Evolutionary conservation across 2,888 invertebrate species (phyloP), one percentile per base, ranked within the genome.

Genomic region (Caradrina kadenii): DNA sequence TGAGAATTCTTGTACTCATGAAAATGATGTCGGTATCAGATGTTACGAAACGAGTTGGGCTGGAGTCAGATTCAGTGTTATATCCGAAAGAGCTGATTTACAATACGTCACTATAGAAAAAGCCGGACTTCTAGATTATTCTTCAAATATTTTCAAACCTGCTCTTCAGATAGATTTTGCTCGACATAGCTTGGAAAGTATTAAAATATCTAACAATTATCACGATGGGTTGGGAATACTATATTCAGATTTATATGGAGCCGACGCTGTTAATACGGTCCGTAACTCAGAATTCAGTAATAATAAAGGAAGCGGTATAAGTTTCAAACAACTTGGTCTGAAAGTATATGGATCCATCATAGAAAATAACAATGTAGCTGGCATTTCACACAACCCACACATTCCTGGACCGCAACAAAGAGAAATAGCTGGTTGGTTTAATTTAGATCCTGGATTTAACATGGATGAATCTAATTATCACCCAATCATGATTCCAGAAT

Each of bases 31-130:
- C 15, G 98, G 99, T 0, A 96, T 99, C 49, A 96, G 98, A 78
- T 99, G 99, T 88, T 98, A 98, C 81, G 98, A 98, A 85, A 98
- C 98, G 0, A 98, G 98, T 48, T 99, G 99, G 99, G 99, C 99
- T 0, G 99, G 99, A 0, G 94, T 99, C 0, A 96, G 99, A 81
- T 97, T 99, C 82, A 98, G 99, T 52, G 98, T 98, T 66, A 96
- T 99, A 64, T 98, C 99, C 0, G 98, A 98, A 89, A 96, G 98
- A 83, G 97, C 98, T 22, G 98, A 98, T 88, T 96, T 99, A 75
- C 98, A 99, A 89, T 98, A 97, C 84, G 96, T 99, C 8, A 98
- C 98, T 2, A 97, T 99, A 55, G 99, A 99, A 93, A 97, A 97
- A 91, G 99, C 99, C 7, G 99, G 99, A 0, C 96, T 99, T 0